phyloP scores from a whole-genome alignment of 1,140 invertebrate species.

The Harpegnathos saltator region DNA sequence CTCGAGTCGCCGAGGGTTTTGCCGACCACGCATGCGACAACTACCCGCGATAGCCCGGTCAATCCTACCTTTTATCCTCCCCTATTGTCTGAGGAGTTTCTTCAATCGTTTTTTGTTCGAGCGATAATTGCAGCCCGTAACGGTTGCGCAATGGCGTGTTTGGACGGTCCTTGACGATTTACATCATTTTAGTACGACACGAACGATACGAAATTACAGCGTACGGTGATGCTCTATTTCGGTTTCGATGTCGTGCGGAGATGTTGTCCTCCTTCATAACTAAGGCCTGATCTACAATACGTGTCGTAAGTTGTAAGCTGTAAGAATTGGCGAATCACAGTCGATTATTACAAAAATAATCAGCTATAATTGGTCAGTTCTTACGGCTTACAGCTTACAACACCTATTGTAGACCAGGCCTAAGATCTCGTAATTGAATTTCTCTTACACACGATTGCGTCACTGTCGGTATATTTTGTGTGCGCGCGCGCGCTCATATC shows the following conservation, averaged over 20 bases:
- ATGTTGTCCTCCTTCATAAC: not conserved
- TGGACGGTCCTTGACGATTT: conserved; percentile 4
- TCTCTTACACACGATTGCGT: not conserved
- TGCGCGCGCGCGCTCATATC: too few species aligned
- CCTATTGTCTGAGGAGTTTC: conserved; percentile 73
- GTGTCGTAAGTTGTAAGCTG: too few species aligned
- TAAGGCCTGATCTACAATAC: too few species aligned
- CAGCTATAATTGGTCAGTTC: too few species aligned
- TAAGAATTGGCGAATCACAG: too few species aligned
- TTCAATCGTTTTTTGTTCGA: conserved; percentile 70
- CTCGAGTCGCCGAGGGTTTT: conserved; percentile 70
- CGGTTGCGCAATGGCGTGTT: conserved; percentile 1
- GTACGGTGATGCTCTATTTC: conserved; percentile 3
- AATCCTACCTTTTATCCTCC: conserved; percentile 67
- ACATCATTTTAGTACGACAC: conserved; percentile 15
- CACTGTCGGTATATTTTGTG: too few species aligned
- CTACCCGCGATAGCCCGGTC: conserved; percentile 57
- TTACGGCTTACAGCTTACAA: too few species aligned
- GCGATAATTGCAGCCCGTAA: conserved; percentile 67
- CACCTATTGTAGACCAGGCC: too few species aligned
- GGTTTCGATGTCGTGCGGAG: not conserved
- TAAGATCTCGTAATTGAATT: conserved; percentile 3
- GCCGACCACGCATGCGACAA: conserved; percentile 68
- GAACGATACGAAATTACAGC: not conserved
- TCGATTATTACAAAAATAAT: too few species aligned